phyloP scores from a whole-genome alignment of 2,797 vertebrate species.

The Crossoptilon crossoptilon region DNA sequence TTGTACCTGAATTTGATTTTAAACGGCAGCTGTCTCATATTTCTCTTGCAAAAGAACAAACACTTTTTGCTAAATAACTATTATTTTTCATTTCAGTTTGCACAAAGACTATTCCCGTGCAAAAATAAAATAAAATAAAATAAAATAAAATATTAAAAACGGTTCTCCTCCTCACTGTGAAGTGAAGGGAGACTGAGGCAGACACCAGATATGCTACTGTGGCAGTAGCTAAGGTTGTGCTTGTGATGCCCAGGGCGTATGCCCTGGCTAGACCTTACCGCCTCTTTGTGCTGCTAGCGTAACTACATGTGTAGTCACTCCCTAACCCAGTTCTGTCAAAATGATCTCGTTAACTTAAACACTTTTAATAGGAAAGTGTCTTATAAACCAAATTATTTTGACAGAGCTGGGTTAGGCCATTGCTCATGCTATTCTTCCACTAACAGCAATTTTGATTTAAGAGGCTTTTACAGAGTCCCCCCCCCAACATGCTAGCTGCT shows the following conservation, averaged over 20 bases:
- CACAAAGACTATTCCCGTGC: not conserved
- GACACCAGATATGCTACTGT: accelerated
- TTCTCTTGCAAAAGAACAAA: not conserved
- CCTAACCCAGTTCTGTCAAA: conserved; percentile 74
- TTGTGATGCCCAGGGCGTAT: not conserved
- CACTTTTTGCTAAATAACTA: not conserved
- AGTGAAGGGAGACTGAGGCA: not conserved
- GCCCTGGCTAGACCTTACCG: not conserved
- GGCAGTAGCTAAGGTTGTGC: not conserved
- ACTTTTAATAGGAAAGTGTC: conserved; percentile 69
- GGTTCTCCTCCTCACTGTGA: not conserved
- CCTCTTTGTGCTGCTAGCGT: conserved; percentile 12
- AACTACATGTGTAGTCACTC: not conserved
- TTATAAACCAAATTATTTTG: conserved; percentile 64
- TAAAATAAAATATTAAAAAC: not conserved
- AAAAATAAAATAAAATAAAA: not conserved
- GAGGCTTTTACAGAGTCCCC: not conserved
- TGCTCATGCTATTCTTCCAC: conserved; percentile 45
- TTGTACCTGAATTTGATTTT: not conserved
- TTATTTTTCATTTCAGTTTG: not conserved
- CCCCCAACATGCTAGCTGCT: not conserved
- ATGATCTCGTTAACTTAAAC: conserved; percentile 71
- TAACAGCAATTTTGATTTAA: conserved; percentile 31
- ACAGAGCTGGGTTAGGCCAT: conserved; percentile 62
- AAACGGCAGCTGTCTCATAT: not conserved